These are phyloP conservation scores for Mormyrus iriodes DNA, from an alignment of 2,113 vertebrate genomes.

Conservation along the genomic window DNA sequence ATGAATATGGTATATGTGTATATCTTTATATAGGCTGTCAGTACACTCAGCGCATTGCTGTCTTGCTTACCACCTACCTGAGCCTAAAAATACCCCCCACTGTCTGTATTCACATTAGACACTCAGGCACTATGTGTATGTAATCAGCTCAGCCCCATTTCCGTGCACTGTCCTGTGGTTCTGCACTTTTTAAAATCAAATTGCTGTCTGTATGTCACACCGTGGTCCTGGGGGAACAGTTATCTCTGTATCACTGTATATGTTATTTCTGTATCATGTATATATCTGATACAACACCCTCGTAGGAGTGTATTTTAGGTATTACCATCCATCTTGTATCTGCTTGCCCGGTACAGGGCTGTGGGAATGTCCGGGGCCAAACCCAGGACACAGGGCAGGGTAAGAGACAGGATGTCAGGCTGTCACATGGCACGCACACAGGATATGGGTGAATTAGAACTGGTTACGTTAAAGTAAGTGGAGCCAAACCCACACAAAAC, in stretches of 20 bases:
- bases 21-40: neutral
- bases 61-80: neutral
- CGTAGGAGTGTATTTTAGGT: too few relatives aligned
- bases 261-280: too few relatives aligned
- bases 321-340: too few relatives aligned
- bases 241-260: too few relatives aligned
- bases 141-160: too few relatives aligned
- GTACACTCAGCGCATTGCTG: neutral
- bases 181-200: too few relatives aligned
- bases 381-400: neutral
- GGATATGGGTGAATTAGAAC: neutral
- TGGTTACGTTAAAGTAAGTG: neutral
- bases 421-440: neutral
- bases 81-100: neutral
- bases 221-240: too few relatives aligned
- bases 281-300: too few relatives aligned
- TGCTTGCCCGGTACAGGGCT: too few relatives aligned
- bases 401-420: neutral
- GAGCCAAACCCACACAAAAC: neutral
- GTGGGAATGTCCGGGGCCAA: too few relatives aligned
- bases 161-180: too few relatives aligned
- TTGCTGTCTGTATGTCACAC: too few relatives aligned
- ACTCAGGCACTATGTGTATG: neutral
- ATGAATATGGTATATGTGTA: neutral
- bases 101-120: neutral